Conservation (phyloP, 2,113 vertebrate genomes). For the Lagopus leucura region DNA sequence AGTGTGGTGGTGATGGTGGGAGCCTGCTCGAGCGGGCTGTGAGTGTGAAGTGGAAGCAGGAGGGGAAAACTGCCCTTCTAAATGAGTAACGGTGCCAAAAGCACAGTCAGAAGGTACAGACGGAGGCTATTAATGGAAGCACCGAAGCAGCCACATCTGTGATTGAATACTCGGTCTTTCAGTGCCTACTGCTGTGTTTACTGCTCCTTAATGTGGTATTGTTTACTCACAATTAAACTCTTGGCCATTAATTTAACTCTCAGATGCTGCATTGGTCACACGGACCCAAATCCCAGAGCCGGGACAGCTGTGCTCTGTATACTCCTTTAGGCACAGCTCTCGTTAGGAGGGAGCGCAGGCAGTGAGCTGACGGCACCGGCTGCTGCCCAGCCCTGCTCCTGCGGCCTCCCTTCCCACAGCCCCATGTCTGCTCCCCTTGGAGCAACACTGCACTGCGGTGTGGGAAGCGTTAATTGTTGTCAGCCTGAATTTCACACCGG, state of each 20-base stretch:
- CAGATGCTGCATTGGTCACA: constrained; percentile 75
- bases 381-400: background rate
- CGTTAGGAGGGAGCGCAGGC: constrained; percentile 71
- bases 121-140: constrained; percentile 27
- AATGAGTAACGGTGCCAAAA: background rate
- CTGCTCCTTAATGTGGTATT: constrained; percentile 78
- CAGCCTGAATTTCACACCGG: constrained; percentile 85
- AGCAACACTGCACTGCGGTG: constrained; percentile 53
- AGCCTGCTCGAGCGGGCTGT: background rate
- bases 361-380: constrained; percentile 75
- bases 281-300: constrained; percentile 64
- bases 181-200: constrained; percentile 77
- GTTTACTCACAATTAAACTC: constrained; percentile 86
- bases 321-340: constrained; percentile 77
- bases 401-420: no score
- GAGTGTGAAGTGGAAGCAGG: background rate
- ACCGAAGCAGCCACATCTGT: constrained; percentile 74
- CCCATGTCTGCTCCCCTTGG: background rate
- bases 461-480: constrained; percentile 82
- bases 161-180: constrained; percentile 41
- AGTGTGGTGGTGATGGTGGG: background rate
- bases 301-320: constrained; percentile 78
- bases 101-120: background rate
- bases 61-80: constrained; percentile 13
- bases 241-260: constrained; percentile 79